Evolutionary conservation across 2,113 vertebrate species (phyloP).

Genomic region (Dipodomys spectabilis): DNA sequence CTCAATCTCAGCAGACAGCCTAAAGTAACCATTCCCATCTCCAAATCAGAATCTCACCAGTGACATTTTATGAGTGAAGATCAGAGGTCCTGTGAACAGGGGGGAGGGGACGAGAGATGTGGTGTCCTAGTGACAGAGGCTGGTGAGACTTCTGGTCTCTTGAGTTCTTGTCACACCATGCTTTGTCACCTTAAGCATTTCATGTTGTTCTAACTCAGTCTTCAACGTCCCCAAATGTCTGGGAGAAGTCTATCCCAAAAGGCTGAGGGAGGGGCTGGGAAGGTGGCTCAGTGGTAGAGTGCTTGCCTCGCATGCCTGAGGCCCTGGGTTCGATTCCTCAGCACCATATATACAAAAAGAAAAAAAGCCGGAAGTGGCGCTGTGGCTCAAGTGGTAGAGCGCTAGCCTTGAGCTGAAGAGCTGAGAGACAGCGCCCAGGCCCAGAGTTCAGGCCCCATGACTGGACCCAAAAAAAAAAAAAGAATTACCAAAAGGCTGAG

Average conservation of each 20-base stretch:
- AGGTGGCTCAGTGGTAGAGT: too few relatives aligned
- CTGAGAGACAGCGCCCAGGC: too few relatives aligned
- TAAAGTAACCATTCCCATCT: not conserved
- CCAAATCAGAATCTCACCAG: slow-evolving; percentile 20
- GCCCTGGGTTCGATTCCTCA: too few relatives aligned
- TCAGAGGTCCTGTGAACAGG: not conserved
- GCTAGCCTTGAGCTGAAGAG: too few relatives aligned
- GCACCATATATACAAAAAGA: too few relatives aligned
- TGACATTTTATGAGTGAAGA: not conserved
- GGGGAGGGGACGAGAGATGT: rapidly evolving
- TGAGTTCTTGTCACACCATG: rapidly evolving
- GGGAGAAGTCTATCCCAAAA: not conserved
- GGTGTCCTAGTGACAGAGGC: not conserved
- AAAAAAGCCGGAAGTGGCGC: too few relatives aligned
- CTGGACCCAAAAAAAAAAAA: too few relatives aligned
- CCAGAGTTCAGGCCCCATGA: too few relatives aligned
- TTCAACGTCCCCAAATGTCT: not conserved
- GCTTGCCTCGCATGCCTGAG: too few relatives aligned
- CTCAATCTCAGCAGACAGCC: not conserved
- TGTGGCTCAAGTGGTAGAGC: too few relatives aligned
- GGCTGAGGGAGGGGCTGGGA: too few relatives aligned
- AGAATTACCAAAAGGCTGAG: not conserved
- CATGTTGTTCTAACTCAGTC: not conserved
- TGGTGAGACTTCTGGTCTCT: not conserved
- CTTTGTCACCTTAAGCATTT: not conserved